A percentile compares a stretch with the other conserved stretches of the same genome.
These are phyloP conservation scores for Lasioglossum zephyrum DNA, from an alignment of 2,888 invertebrate genomes.

Conservation along the genomic window DNA sequence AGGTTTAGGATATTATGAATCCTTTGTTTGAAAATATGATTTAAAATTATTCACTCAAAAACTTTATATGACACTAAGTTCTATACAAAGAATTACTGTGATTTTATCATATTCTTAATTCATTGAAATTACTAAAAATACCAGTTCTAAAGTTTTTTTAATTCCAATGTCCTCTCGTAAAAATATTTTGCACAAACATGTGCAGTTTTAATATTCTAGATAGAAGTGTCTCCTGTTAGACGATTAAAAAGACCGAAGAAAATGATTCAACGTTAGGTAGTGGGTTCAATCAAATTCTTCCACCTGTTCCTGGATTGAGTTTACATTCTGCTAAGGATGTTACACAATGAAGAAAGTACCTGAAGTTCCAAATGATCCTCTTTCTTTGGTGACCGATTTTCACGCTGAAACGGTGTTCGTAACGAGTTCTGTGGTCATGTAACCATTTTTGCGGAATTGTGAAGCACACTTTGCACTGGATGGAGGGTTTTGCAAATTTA, in stretches of 20 bases:
- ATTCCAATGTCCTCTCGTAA: background rate
- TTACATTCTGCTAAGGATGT: constrained; percentile 42
- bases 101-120: background rate
- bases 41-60: background rate
- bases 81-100: background rate
- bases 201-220: background rate
- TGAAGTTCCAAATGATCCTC: constrained; percentile 58
- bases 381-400: constrained; percentile 41
- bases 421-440: constrained; percentile 47
- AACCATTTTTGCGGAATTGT: constrained; percentile 42
- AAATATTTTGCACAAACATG: background rate
- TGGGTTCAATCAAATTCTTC: constrained; percentile 47
- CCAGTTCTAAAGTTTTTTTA: background rate
- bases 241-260: background rate
- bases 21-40: background rate
- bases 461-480: constrained; percentile 33
- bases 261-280: constrained; percentile 11
- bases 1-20: background rate
- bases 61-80: background rate
- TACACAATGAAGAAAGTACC: constrained; percentile 7
- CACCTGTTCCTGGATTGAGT: constrained; percentile 33
- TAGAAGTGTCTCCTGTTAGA: background rate
- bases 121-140: background rate
- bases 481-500: background rate
- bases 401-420: constrained; percentile 26